Base-by-base conservation (phyloP, 1,140 invertebrate genomes). In the Ooceraea biroi region DNA sequence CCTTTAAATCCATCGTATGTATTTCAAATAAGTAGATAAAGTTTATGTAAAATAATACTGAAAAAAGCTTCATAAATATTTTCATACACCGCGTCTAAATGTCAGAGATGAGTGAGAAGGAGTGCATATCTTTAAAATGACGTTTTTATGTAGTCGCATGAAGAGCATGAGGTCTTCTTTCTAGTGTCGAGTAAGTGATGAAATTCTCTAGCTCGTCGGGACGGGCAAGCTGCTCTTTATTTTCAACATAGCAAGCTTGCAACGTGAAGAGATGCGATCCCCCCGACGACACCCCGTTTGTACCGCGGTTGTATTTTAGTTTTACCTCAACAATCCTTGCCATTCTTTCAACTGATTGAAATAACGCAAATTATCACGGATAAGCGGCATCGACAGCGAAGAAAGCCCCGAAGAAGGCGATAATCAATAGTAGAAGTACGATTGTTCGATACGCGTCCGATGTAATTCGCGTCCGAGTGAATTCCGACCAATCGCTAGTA, bases 401-500 rank as follows among this genome's bases (percentile, higher is more conserved):
- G n/a, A n/a, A 0, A 12, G 36, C 27, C n/a, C 22, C 17, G 12
- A 71, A 44, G 52, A 17, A 12, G 36, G 41, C 46, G 30, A 36
- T 41, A 52, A 77, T 77, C 61, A 66, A 77, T 77, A 77, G 69
- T 57, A 71, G 25, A 55, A 71, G n/a, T 46, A 71, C 65, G 27
- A 80, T 25, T 69, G 50, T 58, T 68, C 14, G 63, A 57, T 69
- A 55, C 61, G 30, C 27, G 73, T 65, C 10, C 60, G 19, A 30
- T 78, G 48, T 69, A 78, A 78, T 63, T 30, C 44, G 36, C 65
- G 36, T 80, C 76, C 76, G 65, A 80, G 41, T 80, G 76, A 71
- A 80, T 80, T 71, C 65, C 76, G n/a, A 55, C 76, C 76, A 46
- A 69, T 80, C 65, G 76, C 50, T 80, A 46, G 63, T 71, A 71